A percentile compares a stretch with the other conserved stretches of the same genome.
phyloP scores from a whole-genome alignment of 1,140 invertebrate species.

The Maconellicoccus hirsutus region DNA sequence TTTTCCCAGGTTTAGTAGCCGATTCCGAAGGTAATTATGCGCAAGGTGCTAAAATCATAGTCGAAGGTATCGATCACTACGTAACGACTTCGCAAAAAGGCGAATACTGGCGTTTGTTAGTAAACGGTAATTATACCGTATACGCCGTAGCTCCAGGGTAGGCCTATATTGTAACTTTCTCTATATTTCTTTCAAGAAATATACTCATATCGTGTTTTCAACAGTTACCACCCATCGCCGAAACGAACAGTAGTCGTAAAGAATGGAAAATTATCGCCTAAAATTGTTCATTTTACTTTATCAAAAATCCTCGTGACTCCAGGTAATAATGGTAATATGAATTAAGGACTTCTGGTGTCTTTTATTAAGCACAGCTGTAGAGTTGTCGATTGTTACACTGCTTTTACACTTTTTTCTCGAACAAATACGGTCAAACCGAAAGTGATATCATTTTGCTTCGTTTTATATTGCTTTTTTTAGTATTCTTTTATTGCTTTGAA shows the following conservation, averaged over 20 bases:
- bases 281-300: not conserved
- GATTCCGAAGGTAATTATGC: conserved; percentile 44
- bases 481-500: not conserved
- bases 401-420: not conserved
- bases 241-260: not conserved
- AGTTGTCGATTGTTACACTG: not conserved
- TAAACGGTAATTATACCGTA: conserved; percentile 68
- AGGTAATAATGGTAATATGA: conserved; percentile 11
- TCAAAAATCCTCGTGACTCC: not conserved
- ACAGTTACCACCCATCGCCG: not conserved
- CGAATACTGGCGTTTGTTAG: conserved; percentile 75
- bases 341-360: not conserved
- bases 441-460: not conserved
- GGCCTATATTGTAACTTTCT: no score
- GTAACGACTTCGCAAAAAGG: conserved; percentile 60
- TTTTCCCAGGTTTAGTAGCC: conserved; percentile 42
- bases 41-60: conserved; percentile 53
- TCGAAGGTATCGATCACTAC: conserved; percentile 58
- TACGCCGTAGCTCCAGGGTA: conserved; percentile 61
- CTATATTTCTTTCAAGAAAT: not conserved
- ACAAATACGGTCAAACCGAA: not conserved
- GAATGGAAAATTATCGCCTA: not conserved
- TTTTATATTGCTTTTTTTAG: not conserved
- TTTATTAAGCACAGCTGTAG: not conserved
- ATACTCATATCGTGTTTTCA: not conserved